These are phyloP conservation scores for Andrena trimmerana DNA, from an alignment of 2,888 invertebrate species.

Conservation along the genomic window DNA sequence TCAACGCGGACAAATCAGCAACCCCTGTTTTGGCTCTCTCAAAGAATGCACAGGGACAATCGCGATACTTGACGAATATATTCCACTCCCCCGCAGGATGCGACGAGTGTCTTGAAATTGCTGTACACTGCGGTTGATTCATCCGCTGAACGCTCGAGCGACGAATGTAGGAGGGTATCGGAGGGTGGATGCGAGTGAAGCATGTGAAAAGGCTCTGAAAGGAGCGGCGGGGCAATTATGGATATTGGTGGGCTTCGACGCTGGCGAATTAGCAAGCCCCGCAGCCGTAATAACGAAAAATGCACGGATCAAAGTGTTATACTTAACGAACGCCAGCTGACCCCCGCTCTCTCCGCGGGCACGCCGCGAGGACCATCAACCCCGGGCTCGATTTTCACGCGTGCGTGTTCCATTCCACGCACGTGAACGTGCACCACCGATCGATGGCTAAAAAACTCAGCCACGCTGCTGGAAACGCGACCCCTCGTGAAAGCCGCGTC, in stretches of 20 bases:
- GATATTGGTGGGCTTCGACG: constrained; percentile 25
- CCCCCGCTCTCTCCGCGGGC: constrained; percentile 31
- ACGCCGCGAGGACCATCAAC: constrained; percentile 22
- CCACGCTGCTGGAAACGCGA: constrained; percentile 34
- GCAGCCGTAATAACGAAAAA: constrained; percentile 49
- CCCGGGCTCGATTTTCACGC: constrained; percentile 55
- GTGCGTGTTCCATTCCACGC: constrained; percentile 64
- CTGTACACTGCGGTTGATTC: background rate
- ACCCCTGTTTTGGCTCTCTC: too few relatives aligned
- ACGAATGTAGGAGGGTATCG: constrained; percentile 18
- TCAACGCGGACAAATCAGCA: too few relatives aligned
- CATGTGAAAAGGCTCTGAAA: constrained; percentile 2
- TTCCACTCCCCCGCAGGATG: background rate
- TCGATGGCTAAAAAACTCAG: constrained; percentile 66
- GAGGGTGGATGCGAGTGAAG: background rate
- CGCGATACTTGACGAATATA: too few relatives aligned
- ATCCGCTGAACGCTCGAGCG: constrained; percentile 23
- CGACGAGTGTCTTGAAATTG: background rate
- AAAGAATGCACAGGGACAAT: too few relatives aligned
- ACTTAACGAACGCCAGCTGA: constrained; percentile 55
- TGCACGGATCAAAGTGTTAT: constrained; percentile 63
- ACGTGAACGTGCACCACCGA: constrained; percentile 49
- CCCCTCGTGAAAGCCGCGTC: constrained; percentile 9
- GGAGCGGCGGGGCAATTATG: constrained; percentile 34
- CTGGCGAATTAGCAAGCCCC: constrained; percentile 38